Conservation (phyloP, 2,888 invertebrate species). For the Pseudanteris insignis region DNA sequence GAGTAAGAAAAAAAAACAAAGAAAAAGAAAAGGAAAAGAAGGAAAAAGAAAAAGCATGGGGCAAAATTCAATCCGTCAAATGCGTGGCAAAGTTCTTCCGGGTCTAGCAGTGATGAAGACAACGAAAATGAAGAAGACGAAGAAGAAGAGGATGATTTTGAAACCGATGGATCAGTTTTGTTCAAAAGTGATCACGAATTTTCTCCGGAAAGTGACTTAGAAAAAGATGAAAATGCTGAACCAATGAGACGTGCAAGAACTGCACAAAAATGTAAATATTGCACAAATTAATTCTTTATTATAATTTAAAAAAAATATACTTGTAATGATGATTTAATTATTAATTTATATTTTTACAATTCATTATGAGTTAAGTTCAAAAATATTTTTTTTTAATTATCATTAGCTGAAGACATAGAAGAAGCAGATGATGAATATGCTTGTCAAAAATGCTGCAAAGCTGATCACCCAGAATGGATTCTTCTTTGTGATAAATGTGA, state of each 20-base stretch:
- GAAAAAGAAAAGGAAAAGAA: constrained; percentile 66
- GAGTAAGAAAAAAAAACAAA: constrained; percentile 57
- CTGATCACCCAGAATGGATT: constrained; percentile 97
- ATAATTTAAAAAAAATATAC: not conserved
- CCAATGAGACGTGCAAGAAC: constrained; percentile 87
- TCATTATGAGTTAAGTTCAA: too few species aligned
- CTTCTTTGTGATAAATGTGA: constrained; percentile 95
- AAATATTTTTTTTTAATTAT: too few species aligned
- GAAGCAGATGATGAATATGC: constrained; percentile 74
- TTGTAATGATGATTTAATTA: too few species aligned
- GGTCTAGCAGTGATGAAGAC: constrained; percentile 65
- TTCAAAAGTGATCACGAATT: constrained; percentile 92
- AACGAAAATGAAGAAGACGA: constrained; percentile 66
- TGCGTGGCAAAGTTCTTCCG: constrained; percentile 73
- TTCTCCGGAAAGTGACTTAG: constrained; percentile 88
- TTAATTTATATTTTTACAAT: too few species aligned
- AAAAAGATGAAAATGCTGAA: constrained; percentile 75
- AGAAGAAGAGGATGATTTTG: constrained; percentile 66
- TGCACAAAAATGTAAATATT: constrained; percentile 75
- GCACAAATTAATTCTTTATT: too few species aligned
- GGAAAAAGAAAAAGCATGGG: constrained; percentile 61
- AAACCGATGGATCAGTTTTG: constrained; percentile 65
- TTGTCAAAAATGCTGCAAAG: constrained; percentile 90
- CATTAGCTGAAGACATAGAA: constrained; percentile 55
- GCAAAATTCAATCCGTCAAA: constrained; percentile 68